phyloP scores from a whole-genome alignment of 2,113 vertebrate species.

The Ptilorrhoa leucosticta region DNA sequence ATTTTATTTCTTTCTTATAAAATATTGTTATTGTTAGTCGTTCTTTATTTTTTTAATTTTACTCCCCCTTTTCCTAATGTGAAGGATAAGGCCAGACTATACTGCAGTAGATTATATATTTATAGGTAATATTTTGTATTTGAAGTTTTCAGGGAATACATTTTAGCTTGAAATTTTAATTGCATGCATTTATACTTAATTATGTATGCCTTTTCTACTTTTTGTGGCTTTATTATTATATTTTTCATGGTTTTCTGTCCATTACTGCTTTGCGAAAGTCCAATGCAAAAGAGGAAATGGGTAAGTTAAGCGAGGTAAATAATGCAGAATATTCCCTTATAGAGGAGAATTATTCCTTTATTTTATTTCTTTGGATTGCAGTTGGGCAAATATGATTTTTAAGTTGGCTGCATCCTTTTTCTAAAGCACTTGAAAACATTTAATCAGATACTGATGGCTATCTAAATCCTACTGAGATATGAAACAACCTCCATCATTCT shows the following conservation, averaged over 20 bases:
- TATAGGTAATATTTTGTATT: neutral
- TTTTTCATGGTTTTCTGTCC: slow-evolving; percentile 9
- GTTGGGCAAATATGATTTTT: slow-evolving; percentile 7
- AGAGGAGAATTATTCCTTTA: slow-evolving; percentile 5
- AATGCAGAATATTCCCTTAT: neutral
- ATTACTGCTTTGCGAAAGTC: neutral
- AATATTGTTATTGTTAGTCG: neutral
- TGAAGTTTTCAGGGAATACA: neutral
- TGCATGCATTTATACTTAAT: neutral
- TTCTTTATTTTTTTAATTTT: neutral
- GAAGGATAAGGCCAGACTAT: neutral
- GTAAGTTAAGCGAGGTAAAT: neutral
- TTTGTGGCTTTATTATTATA: neutral
- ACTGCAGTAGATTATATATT: neutral
- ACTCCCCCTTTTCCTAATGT: neutral
- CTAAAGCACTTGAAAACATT: neutral
- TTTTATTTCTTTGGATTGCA: slow-evolving; percentile 40
- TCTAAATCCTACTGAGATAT: neutral
- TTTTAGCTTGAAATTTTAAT: slow-evolving; percentile 35
- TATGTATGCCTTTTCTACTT: neutral
- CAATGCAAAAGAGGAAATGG: neutral
- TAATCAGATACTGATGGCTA: neutral
- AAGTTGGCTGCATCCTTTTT: neutral
- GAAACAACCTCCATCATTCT: neutral
- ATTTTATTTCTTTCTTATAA: neutral